Base-by-base conservation (phyloP, 2,797 vertebrate species). In the Propithecus deckenii region DNA sequence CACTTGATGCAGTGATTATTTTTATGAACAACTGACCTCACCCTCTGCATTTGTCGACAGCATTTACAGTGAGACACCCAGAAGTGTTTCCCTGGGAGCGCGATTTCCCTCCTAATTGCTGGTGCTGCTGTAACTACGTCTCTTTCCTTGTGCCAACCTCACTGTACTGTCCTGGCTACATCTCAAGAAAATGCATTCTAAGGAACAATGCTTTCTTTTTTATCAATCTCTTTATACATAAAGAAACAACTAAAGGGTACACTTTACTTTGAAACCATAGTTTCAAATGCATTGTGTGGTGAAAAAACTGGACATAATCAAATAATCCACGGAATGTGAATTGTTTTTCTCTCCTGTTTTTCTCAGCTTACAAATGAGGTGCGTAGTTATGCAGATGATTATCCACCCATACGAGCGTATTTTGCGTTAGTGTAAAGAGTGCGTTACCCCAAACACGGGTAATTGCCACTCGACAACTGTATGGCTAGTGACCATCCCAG, bases 61-160 rank as follows among this genome's bases (percentile, higher is more conserved):
- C 57, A 7, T 38, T 59, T 35, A 63, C 0, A 46, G 93, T 2
- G 38, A 69, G 59, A n/a, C 10, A 0, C 43, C 23, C 15, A 8
- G 59, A 71, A 30, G 3, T 1, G 12, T 4, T 14, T n/a, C 63
- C 18, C 0, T 1, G 8, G 1, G 18, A 18, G 61, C 0, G 23
- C 48, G 3, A 3, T 15, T n/a, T 30, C 65, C 13, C 90, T 79
- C 75, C 57, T 59, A 0, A 38, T 4, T 20, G 71, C 30, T 5
- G 13, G 32, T 18, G n/a, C 23, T 17, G 17, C 46, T 4, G 0
- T 32, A 25, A 25, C 1, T 1, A 14, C 0, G 4, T 28, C 10
- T 81, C 69, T 38, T 67, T 1, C 13, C 25, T 35, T 3, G 4
- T 46, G 84, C n/a, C 67, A 75, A 6, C 7, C 41, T 35, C 52